Base-by-base conservation (phyloP, 2,888 invertebrate genomes). In the Scaptomyza polygonia region DNA sequence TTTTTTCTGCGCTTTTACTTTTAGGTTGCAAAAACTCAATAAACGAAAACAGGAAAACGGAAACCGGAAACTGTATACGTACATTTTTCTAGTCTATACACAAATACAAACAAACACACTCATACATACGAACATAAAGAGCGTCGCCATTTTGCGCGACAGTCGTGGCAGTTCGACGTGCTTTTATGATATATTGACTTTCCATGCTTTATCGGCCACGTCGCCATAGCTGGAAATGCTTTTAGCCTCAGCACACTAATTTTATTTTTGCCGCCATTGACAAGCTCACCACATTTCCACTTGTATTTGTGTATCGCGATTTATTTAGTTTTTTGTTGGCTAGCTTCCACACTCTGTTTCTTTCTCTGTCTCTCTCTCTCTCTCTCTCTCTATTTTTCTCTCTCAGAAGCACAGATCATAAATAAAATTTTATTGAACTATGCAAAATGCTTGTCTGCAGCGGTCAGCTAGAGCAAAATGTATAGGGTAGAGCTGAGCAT, bases 31-130 rank as follows among this genome's bases (percentile, higher is more conserved):
- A 79, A 78, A 86, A 85, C 81, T 80, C 89, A 88, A 89, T 88
- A 88, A 85, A 79, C 88, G 89, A 88, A 88, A 88, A 88, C 89
- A 88, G 88, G 88, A 89, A 88, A 88, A 84, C 86, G 88, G 88
- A 89, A 89, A 88, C 88, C 89, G 89, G 86, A 89, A 86, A 86
- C 83, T 79, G 87, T 82, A 80, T 76, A 79, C 71, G 68, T 74
- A 72, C 73, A 79, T 77, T 77, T 73, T 83, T 72, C 69, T 85
- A 68, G 79, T 79, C 74, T 67, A 61, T 51, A 68, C 40, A 49
- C 25, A 56, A 3, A 40, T 29, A 65, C 39, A 48, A n/a, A 54
- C 25, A 58, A 40, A 63, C 21, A 52, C 16, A 72, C 48, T 57
- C 47, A 42, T 16, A 48, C 27, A 25, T 49, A 43, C 16, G n/a